phyloP scores from a whole-genome alignment of 2,797 vertebrate species.

The Choloepus didactylus region DNA sequence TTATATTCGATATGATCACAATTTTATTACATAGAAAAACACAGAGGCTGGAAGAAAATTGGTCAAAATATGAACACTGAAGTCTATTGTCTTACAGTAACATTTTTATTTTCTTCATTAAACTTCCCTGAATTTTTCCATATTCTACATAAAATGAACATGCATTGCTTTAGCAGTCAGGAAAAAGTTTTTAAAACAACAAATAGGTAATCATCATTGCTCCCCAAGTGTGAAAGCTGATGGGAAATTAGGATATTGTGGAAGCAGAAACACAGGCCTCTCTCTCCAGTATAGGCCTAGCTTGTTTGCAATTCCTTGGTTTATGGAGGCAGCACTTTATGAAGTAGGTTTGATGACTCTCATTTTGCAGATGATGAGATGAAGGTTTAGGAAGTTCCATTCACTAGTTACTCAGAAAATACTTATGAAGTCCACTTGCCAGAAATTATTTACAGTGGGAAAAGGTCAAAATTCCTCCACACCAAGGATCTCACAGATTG shows the following conservation, averaged over 20 bases:
- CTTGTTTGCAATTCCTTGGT: neutral
- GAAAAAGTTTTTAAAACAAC: neutral
- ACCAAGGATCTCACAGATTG: neutral
- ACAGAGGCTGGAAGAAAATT: conserved; percentile 11
- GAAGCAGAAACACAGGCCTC: neutral
- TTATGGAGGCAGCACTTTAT: neutral
- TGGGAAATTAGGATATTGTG: neutral
- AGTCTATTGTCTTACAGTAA: neutral
- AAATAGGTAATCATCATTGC: neutral
- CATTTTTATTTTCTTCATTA: neutral
- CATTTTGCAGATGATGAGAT: neutral
- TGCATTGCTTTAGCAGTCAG: neutral
- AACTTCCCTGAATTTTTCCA: conserved; percentile 13
- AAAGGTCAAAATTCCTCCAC: neutral
- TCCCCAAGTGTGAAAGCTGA: neutral
- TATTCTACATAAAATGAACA: neutral
- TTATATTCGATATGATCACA: neutral
- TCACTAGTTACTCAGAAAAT: neutral
- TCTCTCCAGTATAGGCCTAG: neutral
- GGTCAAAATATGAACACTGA: neutral
- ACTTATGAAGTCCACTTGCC: neutral
- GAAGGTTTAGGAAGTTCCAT: neutral
- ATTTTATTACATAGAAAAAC: neutral
- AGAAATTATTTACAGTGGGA: neutral
- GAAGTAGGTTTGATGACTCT: neutral